Conservation (phyloP, 2,113 vertebrate genomes). For the Atrichornis clamosus region DNA sequence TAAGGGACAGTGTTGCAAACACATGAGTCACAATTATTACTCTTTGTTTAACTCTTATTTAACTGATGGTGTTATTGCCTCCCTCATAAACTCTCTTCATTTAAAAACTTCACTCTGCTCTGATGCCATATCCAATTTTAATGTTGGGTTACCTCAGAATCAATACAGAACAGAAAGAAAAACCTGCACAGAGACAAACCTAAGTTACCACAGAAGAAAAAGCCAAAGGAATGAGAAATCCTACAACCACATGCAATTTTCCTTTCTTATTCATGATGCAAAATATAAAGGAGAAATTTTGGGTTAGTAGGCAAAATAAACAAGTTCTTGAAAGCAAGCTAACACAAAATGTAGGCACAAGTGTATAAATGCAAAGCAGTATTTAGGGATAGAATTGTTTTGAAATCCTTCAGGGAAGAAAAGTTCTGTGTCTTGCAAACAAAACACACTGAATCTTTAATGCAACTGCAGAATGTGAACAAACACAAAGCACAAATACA, state of each 20-base stretch:
- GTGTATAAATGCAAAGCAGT: not conserved
- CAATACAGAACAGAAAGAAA: not conserved
- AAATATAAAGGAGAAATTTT: not conserved
- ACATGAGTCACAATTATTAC: constrained; percentile 19
- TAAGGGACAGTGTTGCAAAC: constrained; percentile 31
- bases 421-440: not conserved
- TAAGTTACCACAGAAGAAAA: not conserved
- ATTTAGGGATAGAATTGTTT: not conserved
- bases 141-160: not conserved
- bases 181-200: not conserved
- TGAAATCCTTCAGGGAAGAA: not conserved
- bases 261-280: not conserved
- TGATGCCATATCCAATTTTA: not conserved
- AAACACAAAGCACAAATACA: not conserved
- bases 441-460: not conserved
- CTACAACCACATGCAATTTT: not conserved
- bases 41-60: constrained; percentile 8
- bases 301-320: not conserved
- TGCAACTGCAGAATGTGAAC: not conserved
- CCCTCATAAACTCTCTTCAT: not conserved
- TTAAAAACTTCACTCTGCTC: not conserved
- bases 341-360: not conserved
- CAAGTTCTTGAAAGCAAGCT: not conserved
- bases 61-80: not conserved
- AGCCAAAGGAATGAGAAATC: not conserved